Evolutionary conservation across 1,140 invertebrate species (phyloP), one percentile per base, ranked within the genome.

Genomic region (Chironomus striatipennis): DNA sequence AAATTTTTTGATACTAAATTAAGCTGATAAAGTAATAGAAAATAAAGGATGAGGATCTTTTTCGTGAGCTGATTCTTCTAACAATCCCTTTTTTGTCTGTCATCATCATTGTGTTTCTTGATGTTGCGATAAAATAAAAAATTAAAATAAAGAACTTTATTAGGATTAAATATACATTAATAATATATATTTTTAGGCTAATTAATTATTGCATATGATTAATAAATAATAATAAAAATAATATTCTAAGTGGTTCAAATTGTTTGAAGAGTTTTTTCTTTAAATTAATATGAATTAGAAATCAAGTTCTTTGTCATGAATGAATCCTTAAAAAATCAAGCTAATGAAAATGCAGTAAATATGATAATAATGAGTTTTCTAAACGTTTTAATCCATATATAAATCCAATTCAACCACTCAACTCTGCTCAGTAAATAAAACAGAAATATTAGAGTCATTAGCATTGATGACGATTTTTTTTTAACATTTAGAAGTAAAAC

Each of bases 401-500:
- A 34, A 34, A 34, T 34, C 24, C 24, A 34, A 34, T 34, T 34
- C 24, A 34, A 34, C 24, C 24, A 34, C 24, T 34, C 24, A 34
- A 34, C 24, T 34, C 24, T 34, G 24, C 24, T n/a, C 12, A 57
- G n/a, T 57, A 57, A 57, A 57, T 15, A n/a, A 57, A 57, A 57
- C 12, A 15, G 5, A 57, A 57, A 57, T 15, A n/a, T 5, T n/a
- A 57, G 47, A 57, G n/a, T 57, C 47, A 57, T 57, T 57, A n/a
- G 12, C n/a, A 57, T n/a, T 15, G 47, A 57, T 57, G 47, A 57
- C 24, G 24, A 34, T 34, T 57, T 57, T 34, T 57, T 57, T 57
- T 57, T 57, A 57, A 57, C 47, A 57, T 57, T n/a, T n/a, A 57
- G n/a, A 57, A 57, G n/a, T n/a, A 57, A 57, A 57, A 57, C 47